Base-by-base conservation (phyloP, 2,888 invertebrate genomes). In the Acanthosepion esculentum region DNA sequence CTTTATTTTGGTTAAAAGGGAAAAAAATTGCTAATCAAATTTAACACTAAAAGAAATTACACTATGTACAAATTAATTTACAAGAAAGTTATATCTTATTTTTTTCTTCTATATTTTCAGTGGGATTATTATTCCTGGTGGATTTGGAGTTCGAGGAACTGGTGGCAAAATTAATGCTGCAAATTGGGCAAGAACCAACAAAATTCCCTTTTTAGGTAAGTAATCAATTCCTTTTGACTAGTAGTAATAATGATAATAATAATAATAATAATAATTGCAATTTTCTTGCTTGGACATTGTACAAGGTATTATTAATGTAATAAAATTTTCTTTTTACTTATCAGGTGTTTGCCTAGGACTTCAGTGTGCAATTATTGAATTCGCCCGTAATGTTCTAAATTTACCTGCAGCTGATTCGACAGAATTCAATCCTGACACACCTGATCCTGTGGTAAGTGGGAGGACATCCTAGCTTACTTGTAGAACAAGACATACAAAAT, bases 291-390 rank as follows among this genome's bases (percentile, higher is more conserved):
- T 8, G 7, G 8, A 50, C 50, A 41, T 41, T 41, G 3, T 41
- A 41, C 41, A 41, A 41, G 41, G 41, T 41, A 41, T 41, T 41
- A 41, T 41, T 41, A 41, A 41, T 41, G 41, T 41, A 41, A 41
- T 41, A 41, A 78, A 33, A 78, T 48, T 95, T 12, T 50, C 53
- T 64, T 94, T 94, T 48, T 95, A 26, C 78, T n/a, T 94, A 96
- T 7, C 96, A 97, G 98, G 98, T 91, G 99, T 99, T 96, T 99
- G 99, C 97, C 98, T 99, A n/a, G 99, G 99, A 12, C 98, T 99
- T 95, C 99, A 99, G 98, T 99, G 99, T 48, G 98, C 99, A 20
- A 99, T 99, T 10, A 98, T 99, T 96, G 99, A 99, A 97, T 99
- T 98, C 97, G 98, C 99, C 0, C 96, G 99, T 94, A 99, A 99